A percentile compares a stretch with the other conserved stretches of the same genome.
These are phyloP conservation scores for Zaprionus kolodkinae DNA, from an alignment of 1,140 invertebrate genomes.

Conservation along the genomic window DNA sequence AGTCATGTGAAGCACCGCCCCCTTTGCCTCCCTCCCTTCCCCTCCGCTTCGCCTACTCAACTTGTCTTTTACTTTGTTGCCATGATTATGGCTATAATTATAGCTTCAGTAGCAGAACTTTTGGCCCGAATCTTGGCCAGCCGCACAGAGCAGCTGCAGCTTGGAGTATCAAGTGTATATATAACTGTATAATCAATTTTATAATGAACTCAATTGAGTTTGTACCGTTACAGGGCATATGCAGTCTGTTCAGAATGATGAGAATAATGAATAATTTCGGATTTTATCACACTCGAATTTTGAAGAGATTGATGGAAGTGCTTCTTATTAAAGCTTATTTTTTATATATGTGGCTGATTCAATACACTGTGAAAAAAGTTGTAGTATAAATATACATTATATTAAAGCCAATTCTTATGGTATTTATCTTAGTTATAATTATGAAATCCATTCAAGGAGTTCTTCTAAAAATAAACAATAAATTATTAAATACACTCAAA, in stretches of 20 bases:
- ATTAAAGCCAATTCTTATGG: not conserved
- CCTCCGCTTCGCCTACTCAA: not conserved
- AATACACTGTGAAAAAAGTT: not conserved
- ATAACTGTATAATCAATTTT: not conserved
- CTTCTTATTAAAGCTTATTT: not conserved
- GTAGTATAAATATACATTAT: no score
- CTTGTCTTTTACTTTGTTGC: not conserved
- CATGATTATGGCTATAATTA: constrained; percentile 18
- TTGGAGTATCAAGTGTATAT: no score
- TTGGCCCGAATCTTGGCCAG: no score
- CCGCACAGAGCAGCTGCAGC: no score
- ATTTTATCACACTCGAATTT: not conserved
- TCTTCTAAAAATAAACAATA: no score
- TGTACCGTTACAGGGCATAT: not conserved
- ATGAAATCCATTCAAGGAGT: no score
- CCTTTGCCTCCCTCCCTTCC: not conserved
- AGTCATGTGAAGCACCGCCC: constrained; percentile 19
- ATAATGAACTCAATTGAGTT: not conserved
- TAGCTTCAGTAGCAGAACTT: not conserved
- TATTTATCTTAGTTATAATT: no score
- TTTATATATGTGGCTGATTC: not conserved
- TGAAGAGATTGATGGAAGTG: not conserved
- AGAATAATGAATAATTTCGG: not conserved
- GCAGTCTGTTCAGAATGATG: not conserved
- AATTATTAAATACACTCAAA: no score